Conservation (phyloP, 2,888 invertebrate genomes). For the Thymelicus acteon region DNA sequence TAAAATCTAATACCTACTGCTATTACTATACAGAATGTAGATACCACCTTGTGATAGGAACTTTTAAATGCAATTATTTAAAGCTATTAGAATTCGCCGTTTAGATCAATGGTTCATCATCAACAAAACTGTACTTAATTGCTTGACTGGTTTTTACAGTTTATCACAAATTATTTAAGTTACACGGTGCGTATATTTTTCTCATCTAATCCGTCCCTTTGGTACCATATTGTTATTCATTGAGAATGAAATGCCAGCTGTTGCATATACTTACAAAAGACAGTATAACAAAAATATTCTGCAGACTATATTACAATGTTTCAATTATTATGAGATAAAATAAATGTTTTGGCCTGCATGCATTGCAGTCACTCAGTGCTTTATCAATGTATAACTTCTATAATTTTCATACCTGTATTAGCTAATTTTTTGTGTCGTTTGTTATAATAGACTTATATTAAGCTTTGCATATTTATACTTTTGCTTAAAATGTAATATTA, state of each 20-base stretch:
- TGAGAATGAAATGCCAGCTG: constrained; percentile 4
- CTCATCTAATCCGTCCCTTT: constrained; percentile 32
- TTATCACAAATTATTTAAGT: constrained; percentile 18
- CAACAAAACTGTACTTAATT: neutral
- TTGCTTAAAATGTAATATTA: constrained; percentile 24
- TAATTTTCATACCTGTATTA: constrained; percentile 2
- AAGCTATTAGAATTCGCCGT: neutral
- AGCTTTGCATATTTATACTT: constrained; percentile 32
- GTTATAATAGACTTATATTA: constrained; percentile 22
- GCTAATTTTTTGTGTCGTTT: constrained; percentile 12
- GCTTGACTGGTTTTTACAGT: neutral
- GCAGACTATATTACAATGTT: neutral
- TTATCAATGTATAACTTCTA: neutral
- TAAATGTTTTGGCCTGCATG: neutral
- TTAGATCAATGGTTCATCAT: neutral
- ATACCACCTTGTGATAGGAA: neutral
- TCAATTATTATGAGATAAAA: neutral
- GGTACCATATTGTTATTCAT: constrained; percentile 17
- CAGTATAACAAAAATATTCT: neutral
- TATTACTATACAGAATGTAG: no score
- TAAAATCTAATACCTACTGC: no score
- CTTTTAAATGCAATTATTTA: neutral
- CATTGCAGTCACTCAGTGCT: neutral
- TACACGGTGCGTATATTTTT: constrained; percentile 28
- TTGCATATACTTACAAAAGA: neutral